Conservation (phyloP, 2,797 vertebrate species). For the Sebastes ruberrimus region DNA sequence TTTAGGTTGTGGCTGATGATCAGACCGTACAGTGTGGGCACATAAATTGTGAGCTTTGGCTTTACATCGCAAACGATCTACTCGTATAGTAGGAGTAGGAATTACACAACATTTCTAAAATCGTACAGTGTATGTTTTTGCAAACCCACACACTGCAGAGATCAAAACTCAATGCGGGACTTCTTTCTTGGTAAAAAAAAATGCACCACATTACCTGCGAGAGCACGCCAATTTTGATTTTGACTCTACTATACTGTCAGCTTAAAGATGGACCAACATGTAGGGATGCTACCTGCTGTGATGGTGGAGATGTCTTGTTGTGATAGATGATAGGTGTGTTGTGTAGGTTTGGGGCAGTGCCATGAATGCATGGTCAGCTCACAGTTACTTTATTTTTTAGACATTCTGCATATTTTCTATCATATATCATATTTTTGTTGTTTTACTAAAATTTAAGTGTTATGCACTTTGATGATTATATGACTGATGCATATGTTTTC, state of each 20-base stretch:
- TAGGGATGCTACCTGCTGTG: not conserved
- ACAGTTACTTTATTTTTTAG: not conserved
- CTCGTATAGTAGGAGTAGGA: no score
- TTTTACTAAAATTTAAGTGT: not conserved
- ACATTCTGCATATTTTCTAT: not conserved
- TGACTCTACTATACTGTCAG: not conserved
- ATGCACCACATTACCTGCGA: not conserved
- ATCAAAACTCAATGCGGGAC: not conserved
- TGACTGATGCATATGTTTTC: slow-evolving; percentile 1
- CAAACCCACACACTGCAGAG: not conserved
- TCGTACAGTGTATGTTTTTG: no score
- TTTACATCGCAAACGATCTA: no score
- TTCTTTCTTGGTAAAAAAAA: not conserved
- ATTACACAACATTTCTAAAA: no score
- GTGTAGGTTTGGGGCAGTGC: not conserved
- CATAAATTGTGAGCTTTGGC: no score
- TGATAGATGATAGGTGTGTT: not conserved
- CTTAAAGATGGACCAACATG: not conserved
- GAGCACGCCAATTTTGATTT: not conserved
- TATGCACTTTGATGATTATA: not conserved
- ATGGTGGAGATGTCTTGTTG: not conserved
- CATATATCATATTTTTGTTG: not conserved
- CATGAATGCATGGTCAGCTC: slow-evolving; percentile 7
- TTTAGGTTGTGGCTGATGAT: accelerated
- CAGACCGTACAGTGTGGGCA: no score